phyloP scores from a whole-genome alignment of 2,888 invertebrate genomes.

The Phyllotreta striolata region DNA sequence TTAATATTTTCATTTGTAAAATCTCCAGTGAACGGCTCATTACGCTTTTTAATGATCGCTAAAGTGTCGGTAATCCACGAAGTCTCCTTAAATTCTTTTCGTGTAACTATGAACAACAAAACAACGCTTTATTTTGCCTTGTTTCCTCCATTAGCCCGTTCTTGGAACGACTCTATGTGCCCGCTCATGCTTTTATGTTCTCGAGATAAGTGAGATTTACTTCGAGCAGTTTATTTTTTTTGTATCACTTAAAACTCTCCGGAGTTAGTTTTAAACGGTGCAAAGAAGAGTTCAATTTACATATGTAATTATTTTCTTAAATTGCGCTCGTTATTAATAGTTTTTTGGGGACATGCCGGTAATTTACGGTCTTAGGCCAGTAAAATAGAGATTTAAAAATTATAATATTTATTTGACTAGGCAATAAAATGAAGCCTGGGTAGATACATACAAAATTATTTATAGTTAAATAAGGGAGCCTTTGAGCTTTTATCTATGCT shows the following conservation, averaged over 20 bases:
- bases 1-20: neutral
- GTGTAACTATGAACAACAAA: constrained; percentile 22
- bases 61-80: constrained; percentile 17
- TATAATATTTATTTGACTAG: too few relatives aligned
- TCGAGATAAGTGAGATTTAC: constrained; percentile 30
- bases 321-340: constrained; percentile 29
- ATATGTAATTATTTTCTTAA: constrained; percentile 36
- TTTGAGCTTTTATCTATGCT: too few relatives aligned
- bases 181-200: constrained; percentile 28
- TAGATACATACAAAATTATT: too few relatives aligned
- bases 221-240: constrained; percentile 25
- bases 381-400: constrained; percentile 8
- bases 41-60: constrained; percentile 7
- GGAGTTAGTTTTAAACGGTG: constrained; percentile 9
- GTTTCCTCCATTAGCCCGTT: constrained; percentile 30
- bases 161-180: constrained; percentile 24
- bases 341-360: constrained; percentile 10
- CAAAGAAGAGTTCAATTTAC: constrained; percentile 24
- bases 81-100: constrained; percentile 14
- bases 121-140: constrained; percentile 27
- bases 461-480: too few relatives aligned
- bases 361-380: constrained; percentile 17
- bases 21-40: neutral
- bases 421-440: too few relatives aligned
- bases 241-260: constrained; percentile 15